These are phyloP conservation scores for Ephydatia muelleri DNA, from an alignment of 37 sponge, comb jelly and placozoan genomes.

Conservation along the genomic window DNA sequence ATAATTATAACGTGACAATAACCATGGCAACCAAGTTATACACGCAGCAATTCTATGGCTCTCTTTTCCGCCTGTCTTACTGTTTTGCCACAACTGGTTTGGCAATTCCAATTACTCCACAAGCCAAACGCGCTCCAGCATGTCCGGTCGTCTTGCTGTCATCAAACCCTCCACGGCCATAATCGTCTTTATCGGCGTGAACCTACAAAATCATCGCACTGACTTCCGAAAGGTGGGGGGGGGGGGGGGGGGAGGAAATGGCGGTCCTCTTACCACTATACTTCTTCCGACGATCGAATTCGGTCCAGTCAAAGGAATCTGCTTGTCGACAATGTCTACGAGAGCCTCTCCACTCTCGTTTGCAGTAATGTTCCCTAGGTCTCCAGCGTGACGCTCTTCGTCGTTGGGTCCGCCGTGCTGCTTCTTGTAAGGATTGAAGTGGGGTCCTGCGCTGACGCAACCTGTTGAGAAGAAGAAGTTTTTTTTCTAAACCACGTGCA, in stretches of 20 bases:
- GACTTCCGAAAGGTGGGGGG: too few relatives aligned
- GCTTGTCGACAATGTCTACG: conserved; percentile 34
- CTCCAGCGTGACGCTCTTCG: conserved; percentile 71
- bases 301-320: conserved; percentile 42
- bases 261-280: conserved; percentile 30
- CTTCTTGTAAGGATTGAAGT: conserved; percentile 68
- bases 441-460: conserved; percentile 63
- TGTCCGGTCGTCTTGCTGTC: conserved; percentile 93
- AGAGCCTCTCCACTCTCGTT: conserved; percentile 34
- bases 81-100: too few relatives aligned
- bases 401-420: conserved; percentile 67
- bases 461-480: conserved; percentile 1
- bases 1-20: too few relatives aligned
- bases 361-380: conserved; percentile 70
- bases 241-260: too few relatives aligned
- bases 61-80: not conserved
- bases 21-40: too few relatives aligned
- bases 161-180: conserved; percentile 78
- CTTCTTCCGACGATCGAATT: conserved; percentile 45
- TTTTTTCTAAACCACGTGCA: too few relatives aligned
- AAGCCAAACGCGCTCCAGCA: conserved; percentile 89
- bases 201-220: conserved; percentile 38
- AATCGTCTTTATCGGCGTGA: conserved; percentile 88
- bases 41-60: too few relatives aligned
- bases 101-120: conserved; percentile 84